phyloP scores from a whole-genome alignment of 2,113 vertebrate species.

The Paramormyrops kingsleyae region DNA sequence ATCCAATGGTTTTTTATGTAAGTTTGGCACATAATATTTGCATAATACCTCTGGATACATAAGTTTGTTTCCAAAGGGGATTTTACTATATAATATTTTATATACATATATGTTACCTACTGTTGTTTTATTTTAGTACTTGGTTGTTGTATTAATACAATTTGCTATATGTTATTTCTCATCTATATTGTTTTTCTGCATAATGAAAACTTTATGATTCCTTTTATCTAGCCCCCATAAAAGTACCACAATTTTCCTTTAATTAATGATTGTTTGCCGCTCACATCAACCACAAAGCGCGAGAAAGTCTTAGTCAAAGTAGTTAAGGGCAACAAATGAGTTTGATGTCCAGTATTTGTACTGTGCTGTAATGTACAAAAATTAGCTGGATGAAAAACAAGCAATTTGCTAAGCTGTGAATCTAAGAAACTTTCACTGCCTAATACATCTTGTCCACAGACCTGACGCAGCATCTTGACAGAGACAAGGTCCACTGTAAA shows the following conservation, averaged over 20 bases:
- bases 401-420: conserved; percentile 21
- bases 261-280: background rate
- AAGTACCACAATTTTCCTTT: background rate
- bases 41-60: background rate
- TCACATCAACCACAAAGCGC: background rate
- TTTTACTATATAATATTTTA: background rate
- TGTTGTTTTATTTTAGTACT: background rate
- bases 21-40: background rate
- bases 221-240: background rate
- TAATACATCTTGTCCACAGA: background rate
- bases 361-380: conserved; percentile 1
- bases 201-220: background rate
- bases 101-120: background rate
- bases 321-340: background rate
- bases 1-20: background rate
- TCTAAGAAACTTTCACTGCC: background rate
- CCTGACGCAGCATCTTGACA: conserved; percentile 16
- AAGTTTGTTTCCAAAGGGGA: background rate
- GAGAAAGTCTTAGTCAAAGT: background rate
- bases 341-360: background rate
- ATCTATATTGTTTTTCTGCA: background rate
- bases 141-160: background rate
- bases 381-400: background rate
- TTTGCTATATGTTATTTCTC: background rate
- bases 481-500: conserved; percentile 26